These are phyloP conservation scores for Pecten maximus DNA, from an alignment of 2,888 invertebrate genomes.

Conservation along the genomic window DNA sequence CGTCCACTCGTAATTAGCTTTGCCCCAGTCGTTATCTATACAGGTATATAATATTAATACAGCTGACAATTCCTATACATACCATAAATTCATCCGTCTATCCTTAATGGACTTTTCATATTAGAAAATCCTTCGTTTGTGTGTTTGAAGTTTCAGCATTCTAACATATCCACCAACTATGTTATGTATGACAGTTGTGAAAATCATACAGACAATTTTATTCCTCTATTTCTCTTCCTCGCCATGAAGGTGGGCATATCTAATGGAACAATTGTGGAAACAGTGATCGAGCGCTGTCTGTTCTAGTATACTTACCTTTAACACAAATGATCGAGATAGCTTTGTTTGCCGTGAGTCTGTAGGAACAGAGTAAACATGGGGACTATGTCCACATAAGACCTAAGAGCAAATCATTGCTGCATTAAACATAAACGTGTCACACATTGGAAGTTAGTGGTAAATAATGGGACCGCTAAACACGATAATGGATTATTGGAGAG, in stretches of 20 bases:
- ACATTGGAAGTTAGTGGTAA: neutral
- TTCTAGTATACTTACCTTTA: neutral
- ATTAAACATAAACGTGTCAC: neutral
- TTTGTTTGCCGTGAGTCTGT: neutral
- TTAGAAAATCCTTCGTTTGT: neutral
- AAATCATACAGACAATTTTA: neutral
- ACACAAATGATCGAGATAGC: slow-evolving; percentile 5
- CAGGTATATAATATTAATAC: neutral
- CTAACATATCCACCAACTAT: neutral
- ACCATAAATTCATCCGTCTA: neutral
- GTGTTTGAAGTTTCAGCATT: neutral
- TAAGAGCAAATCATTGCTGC: neutral
- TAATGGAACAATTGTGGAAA: neutral
- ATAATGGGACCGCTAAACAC: neutral
- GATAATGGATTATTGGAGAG: neutral
- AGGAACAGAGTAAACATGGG: neutral
- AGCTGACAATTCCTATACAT: neutral
- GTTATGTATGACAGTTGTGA: neutral
- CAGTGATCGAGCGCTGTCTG: neutral
- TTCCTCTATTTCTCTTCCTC: neutral
- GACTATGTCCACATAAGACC: neutral
- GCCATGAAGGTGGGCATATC: neutral
- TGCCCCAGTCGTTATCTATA: neutral
- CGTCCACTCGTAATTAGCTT: neutral
- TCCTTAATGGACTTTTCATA: neutral